Conservation (phyloP, 2,113 vertebrate species). For the Podarcis raffonei region DNA sequence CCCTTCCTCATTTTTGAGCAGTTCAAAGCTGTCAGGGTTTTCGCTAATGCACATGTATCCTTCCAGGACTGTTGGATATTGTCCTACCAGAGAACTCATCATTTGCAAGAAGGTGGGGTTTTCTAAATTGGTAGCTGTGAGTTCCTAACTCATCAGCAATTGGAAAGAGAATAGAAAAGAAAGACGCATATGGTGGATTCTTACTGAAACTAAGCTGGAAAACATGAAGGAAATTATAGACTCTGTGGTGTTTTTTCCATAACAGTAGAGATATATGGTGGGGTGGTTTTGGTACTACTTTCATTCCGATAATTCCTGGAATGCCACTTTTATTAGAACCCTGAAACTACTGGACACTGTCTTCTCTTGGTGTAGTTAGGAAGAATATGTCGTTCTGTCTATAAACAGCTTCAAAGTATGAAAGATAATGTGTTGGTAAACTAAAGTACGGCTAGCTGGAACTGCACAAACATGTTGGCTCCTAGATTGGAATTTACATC, state of each 20-base stretch:
- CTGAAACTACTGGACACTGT: background rate
- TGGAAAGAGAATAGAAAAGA: constrained; percentile 9
- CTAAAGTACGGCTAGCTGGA: background rate
- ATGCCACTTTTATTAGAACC: background rate
- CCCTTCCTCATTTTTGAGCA: background rate
- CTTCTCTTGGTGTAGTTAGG: background rate
- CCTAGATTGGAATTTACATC: too few relatives aligned
- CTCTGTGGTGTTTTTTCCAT: background rate
- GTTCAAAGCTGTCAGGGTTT: background rate
- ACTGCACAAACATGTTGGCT: too few relatives aligned
- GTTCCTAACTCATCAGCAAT: constrained; percentile 2
- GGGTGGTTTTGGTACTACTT: background rate
- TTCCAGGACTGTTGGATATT: background rate
- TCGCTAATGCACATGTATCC: background rate
- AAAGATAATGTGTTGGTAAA: background rate
- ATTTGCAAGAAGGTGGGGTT: background rate
- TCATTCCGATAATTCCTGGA: background rate
- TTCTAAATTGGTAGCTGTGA: constrained; percentile 13
- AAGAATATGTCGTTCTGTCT: background rate
- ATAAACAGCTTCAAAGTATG: background rate
- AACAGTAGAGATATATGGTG: background rate
- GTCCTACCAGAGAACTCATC: background rate
- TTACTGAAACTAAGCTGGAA: background rate
- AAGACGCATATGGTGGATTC: background rate
- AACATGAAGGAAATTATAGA: constrained; percentile 9